Evolutionary conservation across 2,113 vertebrate genomes (phyloP), one percentile per base, ranked within the genome.

Genomic region (Dasyprocta punctata): DNA sequence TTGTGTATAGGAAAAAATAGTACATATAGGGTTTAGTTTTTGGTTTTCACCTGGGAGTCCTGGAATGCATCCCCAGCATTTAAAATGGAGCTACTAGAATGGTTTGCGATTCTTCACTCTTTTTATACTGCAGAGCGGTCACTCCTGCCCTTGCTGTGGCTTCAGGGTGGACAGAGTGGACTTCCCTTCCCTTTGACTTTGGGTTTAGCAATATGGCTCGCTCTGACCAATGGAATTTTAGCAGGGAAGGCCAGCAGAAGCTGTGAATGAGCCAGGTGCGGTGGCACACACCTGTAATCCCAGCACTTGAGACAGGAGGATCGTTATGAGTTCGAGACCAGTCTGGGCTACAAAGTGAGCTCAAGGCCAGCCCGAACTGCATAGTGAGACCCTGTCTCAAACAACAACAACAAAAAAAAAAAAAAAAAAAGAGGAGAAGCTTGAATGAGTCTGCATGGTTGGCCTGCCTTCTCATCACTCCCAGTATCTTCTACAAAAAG

Each of bases 191-290:
- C 58, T 17, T 91, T 84, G 77, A 85, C 24, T 77, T 95, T 92
- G 77, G 41, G 44, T 87, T 92, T 73, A 73, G 47, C 78, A 80
- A 41, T 56, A 30, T 63, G 44, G 80, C 38, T 85, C 78, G 52
- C 49, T 92, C 90, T 85, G 91, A 30, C 85, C 86, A 71, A 56
- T 41, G 69, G 56, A 95, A 89, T 83, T 58, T 90, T 84, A 92
- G 36, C 88, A 92, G 69, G 85, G 56, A 86, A 90, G 65, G 49
- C 56, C 61, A 49, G 28, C 6, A 24, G 71, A 89, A 67, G 63
- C 63, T 58, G 28, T 24, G n/a, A 85, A 85, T 88, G 41, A 49
- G 28, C n/a, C n/a, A n/a, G n/a, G n/a, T n/a, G n/a, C n/a, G n/a
- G n/a, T n/a, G n/a, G n/a, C n/a, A n/a, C n/a, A n/a, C n/a, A n/a